Percentiles rank a stretch among this genome's conserved stretches.
These are phyloP conservation scores for Mastomys natalensis DNA, from an alignment of 2,113 vertebrate species.

Conservation along the genomic window DNA sequence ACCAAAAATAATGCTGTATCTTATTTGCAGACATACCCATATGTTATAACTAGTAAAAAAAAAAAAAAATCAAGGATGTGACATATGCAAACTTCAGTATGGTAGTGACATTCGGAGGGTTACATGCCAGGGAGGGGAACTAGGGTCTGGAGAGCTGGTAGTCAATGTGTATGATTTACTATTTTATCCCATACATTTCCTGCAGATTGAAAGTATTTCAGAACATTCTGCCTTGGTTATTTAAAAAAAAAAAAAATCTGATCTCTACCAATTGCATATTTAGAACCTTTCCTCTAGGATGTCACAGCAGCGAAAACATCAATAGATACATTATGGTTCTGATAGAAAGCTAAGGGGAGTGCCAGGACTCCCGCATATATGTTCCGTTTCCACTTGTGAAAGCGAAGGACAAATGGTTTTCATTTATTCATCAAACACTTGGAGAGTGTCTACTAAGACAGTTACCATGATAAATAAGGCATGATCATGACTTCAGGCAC, in stretches of 20 bases:
- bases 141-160: not conserved
- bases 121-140: not conserved
- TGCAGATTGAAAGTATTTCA: not conserved
- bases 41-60: not conserved
- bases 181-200: not conserved
- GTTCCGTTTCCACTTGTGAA: not conserved
- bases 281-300: not conserved
- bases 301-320: not conserved
- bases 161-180: not conserved
- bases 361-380: too few species aligned
- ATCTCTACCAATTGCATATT: not conserved
- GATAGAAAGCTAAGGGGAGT: not conserved
- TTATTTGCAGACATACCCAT: not conserved
- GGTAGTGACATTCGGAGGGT: not conserved
- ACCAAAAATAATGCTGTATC: not conserved
- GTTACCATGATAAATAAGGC: not conserved
- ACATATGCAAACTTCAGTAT: not conserved
- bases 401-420: not conserved
- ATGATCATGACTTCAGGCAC: not conserved
- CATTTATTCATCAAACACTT: not conserved
- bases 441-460: not conserved
- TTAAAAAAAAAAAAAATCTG: not conserved
- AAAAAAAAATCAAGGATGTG: not conserved
- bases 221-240: not conserved
- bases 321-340: not conserved